Evolutionary conservation across 2,888 invertebrate genomes (phyloP), one percentile per base, ranked within the genome.

Genomic region (Drosophila pseudotakahashii): DNA sequence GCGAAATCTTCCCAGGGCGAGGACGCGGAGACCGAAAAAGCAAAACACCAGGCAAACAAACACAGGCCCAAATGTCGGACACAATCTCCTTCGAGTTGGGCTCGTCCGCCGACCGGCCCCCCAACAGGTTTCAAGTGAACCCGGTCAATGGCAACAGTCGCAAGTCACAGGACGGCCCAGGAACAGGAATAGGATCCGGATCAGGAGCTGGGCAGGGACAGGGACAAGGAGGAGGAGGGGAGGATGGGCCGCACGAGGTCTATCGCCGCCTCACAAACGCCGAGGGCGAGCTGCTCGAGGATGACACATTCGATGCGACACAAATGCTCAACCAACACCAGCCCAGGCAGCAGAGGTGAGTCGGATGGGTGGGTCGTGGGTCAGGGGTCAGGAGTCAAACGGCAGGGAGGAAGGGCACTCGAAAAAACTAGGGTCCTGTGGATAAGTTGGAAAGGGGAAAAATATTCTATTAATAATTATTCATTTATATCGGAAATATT

Each of bases 61-160:
- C 54, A 44, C 45, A 34, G 19, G 34, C 37, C 62, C 50, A 69
- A 61, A 92, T 92, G 92, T 90, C 92, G 52, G 91, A 92, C 61
- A 83, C 83, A 76, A 80, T 89, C 53, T 88, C 91, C 11, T 87
- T 90, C 76, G 92, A 92, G 82, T 77, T 92, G 89, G 90, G 91
- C 72, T 89, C 89, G 71, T 89, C 91, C 36, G 30, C 70, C 66
- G 92, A 92, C 77, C 88, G 91, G 47, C 91, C 92, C 51, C 90
- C 91, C 42, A 92, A 91, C 81, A 92, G 92, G 41, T 92, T 92
- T 71, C 92, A 92, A 89, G 92, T 92, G 47, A 92, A 92, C 82
- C 92, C 92, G 23, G 92, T 92, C 7, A 90, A 90, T 19, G 71
- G 71, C 71, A 71, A 63, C 36, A 84, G 78, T 78, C 81, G 79